Percentiles rank a stretch among this genome's conserved stretches.
Evolutionary conservation across 2,797 vertebrate genomes (phyloP).

Genomic region (Pseudochromis fuscus): DNA sequence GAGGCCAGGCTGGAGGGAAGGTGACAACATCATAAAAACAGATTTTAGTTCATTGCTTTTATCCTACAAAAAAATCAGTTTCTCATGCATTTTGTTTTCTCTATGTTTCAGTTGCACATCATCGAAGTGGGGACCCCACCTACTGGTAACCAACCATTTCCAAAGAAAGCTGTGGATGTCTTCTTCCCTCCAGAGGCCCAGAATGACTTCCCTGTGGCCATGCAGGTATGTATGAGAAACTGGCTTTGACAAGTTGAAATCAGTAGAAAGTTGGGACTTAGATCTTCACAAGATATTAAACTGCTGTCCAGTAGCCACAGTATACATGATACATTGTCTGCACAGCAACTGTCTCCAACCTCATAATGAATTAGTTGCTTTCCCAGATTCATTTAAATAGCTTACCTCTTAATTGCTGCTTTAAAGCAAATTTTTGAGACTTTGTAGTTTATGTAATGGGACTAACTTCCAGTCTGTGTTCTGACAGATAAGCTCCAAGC

Average conservation of each 20-base stretch:
- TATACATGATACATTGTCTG: not conserved
- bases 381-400: not conserved
- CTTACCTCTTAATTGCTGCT: not conserved
- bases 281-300: not conserved
- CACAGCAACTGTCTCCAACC: too few relatives aligned
- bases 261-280: not conserved
- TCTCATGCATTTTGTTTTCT: conserved; percentile 7
- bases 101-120: conserved; percentile 91
- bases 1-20: conserved; percentile 98
- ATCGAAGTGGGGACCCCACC: conserved; percentile 98
- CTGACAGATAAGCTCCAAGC: conserved; percentile 94
- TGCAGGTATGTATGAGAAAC: conserved; percentile 89
- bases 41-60: not conserved
- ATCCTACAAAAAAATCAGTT: not conserved
- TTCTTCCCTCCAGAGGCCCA: conserved; percentile 99
- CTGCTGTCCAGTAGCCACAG: not conserved
- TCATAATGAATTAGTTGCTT: not conserved
- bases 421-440: not conserved
- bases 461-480: not conserved
- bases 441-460: not conserved
- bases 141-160: conserved; percentile 96
- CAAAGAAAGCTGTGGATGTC: conserved; percentile 99
- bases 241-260: not conserved
- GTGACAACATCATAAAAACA: conserved; percentile 74
- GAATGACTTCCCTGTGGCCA: conserved; percentile 98